Conservation (phyloP, 1,140 invertebrate genomes). For the Ooceraea biroi region DNA sequence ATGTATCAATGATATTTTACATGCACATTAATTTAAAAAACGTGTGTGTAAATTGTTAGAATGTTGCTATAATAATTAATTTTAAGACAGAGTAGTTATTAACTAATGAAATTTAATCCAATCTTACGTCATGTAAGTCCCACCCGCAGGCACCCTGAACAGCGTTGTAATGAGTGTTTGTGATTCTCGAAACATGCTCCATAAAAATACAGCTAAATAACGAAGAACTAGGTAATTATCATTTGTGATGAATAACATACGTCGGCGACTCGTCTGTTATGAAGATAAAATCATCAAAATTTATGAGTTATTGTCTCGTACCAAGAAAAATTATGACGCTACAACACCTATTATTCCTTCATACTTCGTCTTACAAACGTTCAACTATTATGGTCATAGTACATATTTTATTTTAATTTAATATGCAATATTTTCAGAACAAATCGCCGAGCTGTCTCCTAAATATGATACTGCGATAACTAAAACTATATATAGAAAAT, state of each 20-base stretch:
- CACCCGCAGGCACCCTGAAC: constrained; percentile 64
- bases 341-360: constrained; percentile 1
- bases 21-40: not conserved
- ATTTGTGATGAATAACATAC: not conserved
- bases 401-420: constrained; percentile 6
- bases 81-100: too few relatives aligned
- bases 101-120: too few relatives aligned
- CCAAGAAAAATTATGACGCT: not conserved
- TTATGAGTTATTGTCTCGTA: constrained; percentile 28
- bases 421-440: constrained; percentile 2
- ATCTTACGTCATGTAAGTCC: too few relatives aligned
- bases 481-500: constrained; percentile 10
- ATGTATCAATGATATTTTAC: not conserved
- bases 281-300: not conserved
- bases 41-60: not conserved
- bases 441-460: constrained; percentile 45
- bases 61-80: too few relatives aligned
- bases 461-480: constrained; percentile 30
- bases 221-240: constrained; percentile 50
- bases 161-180: constrained; percentile 11
- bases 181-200: constrained; percentile 52
- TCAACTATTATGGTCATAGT: not conserved
- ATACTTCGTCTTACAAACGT: not conserved
- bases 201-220: constrained; percentile 37
- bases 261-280: constrained; percentile 25